A percentile compares a stretch with the other conserved stretches of the same genome.
phyloP scores from a whole-genome alignment of 2,888 invertebrate species.

The Mesorhabditis sp. region DNA sequence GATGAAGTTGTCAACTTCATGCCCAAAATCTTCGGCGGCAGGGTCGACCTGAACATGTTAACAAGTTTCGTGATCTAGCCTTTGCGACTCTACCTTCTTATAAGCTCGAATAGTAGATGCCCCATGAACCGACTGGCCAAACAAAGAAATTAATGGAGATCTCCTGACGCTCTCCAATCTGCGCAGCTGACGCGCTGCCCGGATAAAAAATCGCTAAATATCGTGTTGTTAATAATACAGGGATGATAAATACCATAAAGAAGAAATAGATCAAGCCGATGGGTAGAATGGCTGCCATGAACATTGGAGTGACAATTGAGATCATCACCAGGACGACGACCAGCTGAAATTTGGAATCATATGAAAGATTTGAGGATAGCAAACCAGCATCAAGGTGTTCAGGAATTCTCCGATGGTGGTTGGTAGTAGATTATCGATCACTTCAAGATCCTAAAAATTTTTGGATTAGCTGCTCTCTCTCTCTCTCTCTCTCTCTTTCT shows the following conservation, averaged over 20 bases:
- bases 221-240: background rate
- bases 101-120: constrained; percentile 58
- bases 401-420: constrained; percentile 32
- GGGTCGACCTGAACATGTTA: background rate
- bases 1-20: background rate
- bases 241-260: constrained; percentile 30
- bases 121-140: constrained; percentile 82
- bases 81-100: constrained; percentile 25
- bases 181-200: constrained; percentile 86
- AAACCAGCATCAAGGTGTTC: constrained; percentile 22
- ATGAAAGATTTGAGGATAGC: background rate
- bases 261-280: constrained; percentile 35
- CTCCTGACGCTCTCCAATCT: constrained; percentile 86
- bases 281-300: constrained; percentile 35
- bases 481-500: constrained; percentile 15
- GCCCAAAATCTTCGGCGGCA: background rate
- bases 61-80: background rate
- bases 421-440: constrained; percentile 40
- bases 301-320: constrained; percentile 33
- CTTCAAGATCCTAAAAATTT: constrained; percentile 46
- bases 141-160: constrained; percentile 93
- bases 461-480: too few species aligned
- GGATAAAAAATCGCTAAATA: constrained; percentile 79
- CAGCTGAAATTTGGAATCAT: constrained; percentile 10
- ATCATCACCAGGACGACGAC: constrained; percentile 27